phyloP scores from a whole-genome alignment of 2,113 vertebrate species.

The Corvus moneduloides region DNA sequence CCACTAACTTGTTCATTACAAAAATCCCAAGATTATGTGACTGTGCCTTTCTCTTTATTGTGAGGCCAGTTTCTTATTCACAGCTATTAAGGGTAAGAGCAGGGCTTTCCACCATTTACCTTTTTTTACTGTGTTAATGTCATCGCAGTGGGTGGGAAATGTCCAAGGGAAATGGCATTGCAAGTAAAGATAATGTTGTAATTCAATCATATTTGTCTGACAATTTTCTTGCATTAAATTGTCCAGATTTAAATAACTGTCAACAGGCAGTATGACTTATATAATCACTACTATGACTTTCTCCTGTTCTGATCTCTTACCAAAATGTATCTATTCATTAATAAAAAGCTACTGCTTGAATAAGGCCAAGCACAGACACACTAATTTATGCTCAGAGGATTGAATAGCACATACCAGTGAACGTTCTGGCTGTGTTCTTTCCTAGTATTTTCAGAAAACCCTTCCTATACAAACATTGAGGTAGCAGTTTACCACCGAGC shows the following conservation, averaged over 20 bases:
- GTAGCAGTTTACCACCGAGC: not conserved
- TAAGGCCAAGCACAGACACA: not conserved
- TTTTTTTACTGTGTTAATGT: not conserved
- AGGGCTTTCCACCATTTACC: constrained; percentile 19
- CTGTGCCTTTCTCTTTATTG: not conserved
- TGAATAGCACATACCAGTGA: not conserved
- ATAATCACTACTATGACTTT: not conserved
- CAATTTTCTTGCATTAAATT: not conserved
- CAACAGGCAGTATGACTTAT: not conserved
- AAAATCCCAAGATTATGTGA: not conserved
- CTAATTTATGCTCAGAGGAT: not conserved
- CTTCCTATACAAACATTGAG: not conserved
- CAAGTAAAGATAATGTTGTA: constrained; percentile 13
- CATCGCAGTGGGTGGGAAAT: not conserved
- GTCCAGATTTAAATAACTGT: not conserved
- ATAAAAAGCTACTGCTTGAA: not conserved
- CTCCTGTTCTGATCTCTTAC: not conserved
- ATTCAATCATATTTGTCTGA: not conserved
- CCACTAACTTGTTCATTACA: not conserved
- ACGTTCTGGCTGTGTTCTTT: not conserved
- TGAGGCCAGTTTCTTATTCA: not conserved
- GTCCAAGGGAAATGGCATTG: constrained; percentile 49
- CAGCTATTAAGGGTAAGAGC: constrained; percentile 10
- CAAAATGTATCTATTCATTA: not conserved
- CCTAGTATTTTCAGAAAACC: not conserved